These are phyloP conservation scores for Lycaon pictus DNA, from an alignment of 2,113 vertebrate species.

Conservation along the genomic window DNA sequence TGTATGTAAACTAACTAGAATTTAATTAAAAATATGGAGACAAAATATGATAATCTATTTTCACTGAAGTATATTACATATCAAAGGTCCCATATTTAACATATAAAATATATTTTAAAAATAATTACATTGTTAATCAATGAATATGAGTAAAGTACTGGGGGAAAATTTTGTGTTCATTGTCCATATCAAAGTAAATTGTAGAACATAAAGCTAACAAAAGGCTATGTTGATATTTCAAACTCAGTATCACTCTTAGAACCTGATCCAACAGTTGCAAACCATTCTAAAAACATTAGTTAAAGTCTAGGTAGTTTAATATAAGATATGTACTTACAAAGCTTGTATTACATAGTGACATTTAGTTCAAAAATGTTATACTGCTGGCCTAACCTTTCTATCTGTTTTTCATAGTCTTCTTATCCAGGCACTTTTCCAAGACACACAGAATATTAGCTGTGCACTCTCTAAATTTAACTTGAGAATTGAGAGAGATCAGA, in stretches of 20 bases:
- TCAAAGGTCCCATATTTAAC: neutral
- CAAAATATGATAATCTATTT: neutral
- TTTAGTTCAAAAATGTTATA: slow-evolving; percentile 53
- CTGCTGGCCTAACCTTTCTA: slow-evolving; percentile 47
- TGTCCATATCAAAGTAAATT: slow-evolving; percentile 20
- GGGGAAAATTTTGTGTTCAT: neutral
- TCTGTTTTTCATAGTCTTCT: slow-evolving; percentile 55
- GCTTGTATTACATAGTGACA: slow-evolving; percentile 30
- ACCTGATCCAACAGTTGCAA: slow-evolving; percentile 23
- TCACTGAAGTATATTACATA: neutral
- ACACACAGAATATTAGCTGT: slow-evolving; percentile 76
- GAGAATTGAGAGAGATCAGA: slow-evolving; percentile 69
- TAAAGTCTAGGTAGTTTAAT: slow-evolving; percentile 36
- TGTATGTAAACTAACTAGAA: neutral
- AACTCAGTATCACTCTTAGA: slow-evolving; percentile 62
- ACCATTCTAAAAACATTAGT: slow-evolving; percentile 13
- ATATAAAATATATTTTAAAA: neutral
- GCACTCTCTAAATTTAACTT: slow-evolving; percentile 75
- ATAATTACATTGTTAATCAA: neutral
- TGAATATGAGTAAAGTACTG: neutral
- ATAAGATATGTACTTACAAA: slow-evolving; percentile 64
- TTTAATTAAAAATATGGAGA: neutral
- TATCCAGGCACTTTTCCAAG: slow-evolving; percentile 74
- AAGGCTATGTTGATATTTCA: slow-evolving; percentile 51
- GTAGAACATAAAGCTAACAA: slow-evolving; percentile 50